phyloP scores from a whole-genome alignment of 2,113 vertebrate species.

The Eclectus roratus region DNA sequence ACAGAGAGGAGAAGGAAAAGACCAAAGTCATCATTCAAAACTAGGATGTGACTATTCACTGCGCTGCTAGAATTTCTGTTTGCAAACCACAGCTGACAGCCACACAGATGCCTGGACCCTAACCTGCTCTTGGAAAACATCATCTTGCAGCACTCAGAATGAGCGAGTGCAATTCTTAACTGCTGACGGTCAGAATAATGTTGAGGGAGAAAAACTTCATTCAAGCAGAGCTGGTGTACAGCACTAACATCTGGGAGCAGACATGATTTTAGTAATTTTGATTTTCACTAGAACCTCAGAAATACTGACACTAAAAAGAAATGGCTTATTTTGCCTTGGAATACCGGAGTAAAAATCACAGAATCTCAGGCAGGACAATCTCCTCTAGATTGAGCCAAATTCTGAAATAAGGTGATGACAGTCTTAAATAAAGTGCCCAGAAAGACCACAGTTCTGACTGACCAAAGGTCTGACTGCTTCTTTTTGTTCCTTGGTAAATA shows the following conservation, averaged over 20 bases:
- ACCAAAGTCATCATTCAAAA: neutral
- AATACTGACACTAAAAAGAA: neutral
- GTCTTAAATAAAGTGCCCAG: neutral
- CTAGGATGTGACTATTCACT: neutral
- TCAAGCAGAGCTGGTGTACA: neutral
- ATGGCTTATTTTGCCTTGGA: neutral
- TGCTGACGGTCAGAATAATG: neutral
- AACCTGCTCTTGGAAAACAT: neutral
- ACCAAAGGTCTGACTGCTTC: neutral
- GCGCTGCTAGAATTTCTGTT: neutral
- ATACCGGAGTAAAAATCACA: neutral
- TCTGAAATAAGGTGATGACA: neutral
- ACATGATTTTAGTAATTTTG: neutral
- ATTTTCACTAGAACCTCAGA: neutral
- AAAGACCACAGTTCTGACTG: neutral
- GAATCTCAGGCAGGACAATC: neutral
- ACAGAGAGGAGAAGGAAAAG: neutral
- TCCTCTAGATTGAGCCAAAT: neutral
- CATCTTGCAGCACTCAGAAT: neutral
- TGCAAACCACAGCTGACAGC: neutral
- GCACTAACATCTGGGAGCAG: neutral
- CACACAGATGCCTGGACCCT: neutral
- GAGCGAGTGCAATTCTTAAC: neutral
- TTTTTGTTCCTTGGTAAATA: neutral
- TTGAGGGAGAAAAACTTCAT: neutral